These are phyloP conservation scores for Melangyna quadrimaculata DNA, from an alignment of 2,888 invertebrate genomes.

Conservation along the genomic window DNA sequence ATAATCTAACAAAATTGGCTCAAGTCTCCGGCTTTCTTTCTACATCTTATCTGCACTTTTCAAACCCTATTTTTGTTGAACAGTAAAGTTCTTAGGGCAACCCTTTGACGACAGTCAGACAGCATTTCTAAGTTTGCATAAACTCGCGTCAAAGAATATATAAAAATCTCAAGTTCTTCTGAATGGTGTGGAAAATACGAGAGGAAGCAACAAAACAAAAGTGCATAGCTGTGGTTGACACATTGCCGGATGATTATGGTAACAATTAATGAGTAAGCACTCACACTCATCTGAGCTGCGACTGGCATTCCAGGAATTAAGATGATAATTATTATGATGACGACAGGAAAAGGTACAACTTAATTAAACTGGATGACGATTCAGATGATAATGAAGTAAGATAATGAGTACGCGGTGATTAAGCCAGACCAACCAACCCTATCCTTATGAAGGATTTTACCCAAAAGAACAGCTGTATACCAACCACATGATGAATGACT, in stretches of 20 bases:
- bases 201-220: conserved; percentile 20
- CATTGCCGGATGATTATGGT: conserved; percentile 54
- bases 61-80: too few species aligned
- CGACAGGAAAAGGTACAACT: conserved; percentile 3
- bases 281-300: background rate
- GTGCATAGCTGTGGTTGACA: conserved; percentile 61
- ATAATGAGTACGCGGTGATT: conserved; percentile 57
- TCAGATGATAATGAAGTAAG: conserved; percentile 29
- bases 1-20: too few species aligned
- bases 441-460: background rate
- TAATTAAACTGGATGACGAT: conserved; percentile 2
- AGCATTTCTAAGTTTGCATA: background rate
- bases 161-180: conserved; percentile 44
- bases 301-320: background rate
- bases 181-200: conserved; percentile 8
- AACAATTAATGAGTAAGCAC: conserved; percentile 65
- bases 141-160: background rate
- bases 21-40: too few species aligned
- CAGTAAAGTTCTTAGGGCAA: background rate
- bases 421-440: conserved; percentile 33
- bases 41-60: too few species aligned
- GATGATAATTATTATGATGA: conserved; percentile 22
- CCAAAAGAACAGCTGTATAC: conserved; percentile 20
- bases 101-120: background rate
- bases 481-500: conserved; percentile 37